phyloP scores from a whole-genome alignment of 2,113 vertebrate species.

The Shinisaurus crocodilurus region DNA sequence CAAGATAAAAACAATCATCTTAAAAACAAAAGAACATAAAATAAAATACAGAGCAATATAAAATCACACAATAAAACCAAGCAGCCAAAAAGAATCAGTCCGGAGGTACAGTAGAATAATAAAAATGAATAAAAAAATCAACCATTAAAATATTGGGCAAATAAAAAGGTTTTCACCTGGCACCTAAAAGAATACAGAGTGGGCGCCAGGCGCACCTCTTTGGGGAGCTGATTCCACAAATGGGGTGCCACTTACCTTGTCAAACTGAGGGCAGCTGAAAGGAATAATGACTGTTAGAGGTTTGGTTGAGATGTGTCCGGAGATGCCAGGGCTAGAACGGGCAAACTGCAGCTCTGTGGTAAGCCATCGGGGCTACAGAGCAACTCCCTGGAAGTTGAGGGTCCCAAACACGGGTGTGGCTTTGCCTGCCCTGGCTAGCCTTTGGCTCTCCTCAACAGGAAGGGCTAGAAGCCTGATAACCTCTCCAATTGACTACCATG shows the following conservation, averaged over 20 bases:
- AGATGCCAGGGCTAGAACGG: neutral
- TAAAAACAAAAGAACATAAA: too few relatives aligned
- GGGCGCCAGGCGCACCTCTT: too few relatives aligned
- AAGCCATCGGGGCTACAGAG: neutral
- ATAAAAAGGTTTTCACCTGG: too few relatives aligned
- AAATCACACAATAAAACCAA: too few relatives aligned
- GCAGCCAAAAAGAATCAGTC: too few relatives aligned
- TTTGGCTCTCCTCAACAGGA: neutral
- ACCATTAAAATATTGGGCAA: too few relatives aligned
- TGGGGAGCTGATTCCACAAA: too few relatives aligned
- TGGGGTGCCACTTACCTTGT: neutral
- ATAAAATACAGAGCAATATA: too few relatives aligned
- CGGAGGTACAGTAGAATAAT: too few relatives aligned
- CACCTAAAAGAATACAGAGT: too few relatives aligned
- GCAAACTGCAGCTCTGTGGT: neutral
- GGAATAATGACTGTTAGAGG: neutral
- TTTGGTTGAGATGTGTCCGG: neutral
- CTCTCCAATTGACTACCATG: neutral
- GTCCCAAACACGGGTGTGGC: neutral
- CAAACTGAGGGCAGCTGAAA: neutral
- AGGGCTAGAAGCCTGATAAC: neutral
- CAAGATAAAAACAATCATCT: too few relatives aligned
- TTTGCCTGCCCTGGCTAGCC: neutral
- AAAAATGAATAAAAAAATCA: too few relatives aligned
- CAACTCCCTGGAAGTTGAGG: neutral